Base-by-base conservation (phyloP, 2,888 invertebrate species). In the Mythimna vitellina region DNA sequence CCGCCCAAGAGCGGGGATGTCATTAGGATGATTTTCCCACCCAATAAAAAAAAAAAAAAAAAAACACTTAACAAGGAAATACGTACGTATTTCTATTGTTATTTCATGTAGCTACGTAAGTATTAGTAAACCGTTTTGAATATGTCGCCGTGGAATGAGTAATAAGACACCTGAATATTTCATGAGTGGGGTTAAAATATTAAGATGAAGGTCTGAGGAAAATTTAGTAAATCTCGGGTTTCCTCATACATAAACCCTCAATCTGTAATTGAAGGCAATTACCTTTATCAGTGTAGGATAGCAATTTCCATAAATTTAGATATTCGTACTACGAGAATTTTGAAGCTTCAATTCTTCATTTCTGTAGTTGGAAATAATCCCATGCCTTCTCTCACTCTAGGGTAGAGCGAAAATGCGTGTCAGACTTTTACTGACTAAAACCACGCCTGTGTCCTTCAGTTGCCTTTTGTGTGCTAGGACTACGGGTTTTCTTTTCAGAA, bases 91-190 rank as follows among this genome's bases (percentile, higher is more conserved):
- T 49, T n/a, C 17, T 10, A 14, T 3, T 22, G 5, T 20, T 49
- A 60, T 42, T 22, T 32, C 22, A 70, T 51, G 25, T 51, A 38
- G 4, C 0, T 61, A n/a, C 2, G 25, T 35, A 35, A 32, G 1
- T 57, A 29, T 14, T 22, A 14, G 38, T 51, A 38, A 10, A 12
- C 25, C 12, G 25, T 46, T 54, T 35, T 71, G 46, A 25, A 54
- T 72, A 71, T 20, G 9, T 46, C 32, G 10, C 8, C 8, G 32
- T n/a, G 42, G 17, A 1, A 35, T 9, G 35, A 35, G 35, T 8
- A 7, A 14, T 10, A 53, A 58, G 10, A 22, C 14, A 17, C 4
- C 25, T 54, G 53, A 61, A 70, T 70, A 61, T 71, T 71, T 71
- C 17, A 61, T 60, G 71, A 61, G n/a, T n/a, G 17, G n/a, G 25